phyloP scores from a whole-genome alignment of 2,888 invertebrate species.

The Drosophila neutralis region DNA sequence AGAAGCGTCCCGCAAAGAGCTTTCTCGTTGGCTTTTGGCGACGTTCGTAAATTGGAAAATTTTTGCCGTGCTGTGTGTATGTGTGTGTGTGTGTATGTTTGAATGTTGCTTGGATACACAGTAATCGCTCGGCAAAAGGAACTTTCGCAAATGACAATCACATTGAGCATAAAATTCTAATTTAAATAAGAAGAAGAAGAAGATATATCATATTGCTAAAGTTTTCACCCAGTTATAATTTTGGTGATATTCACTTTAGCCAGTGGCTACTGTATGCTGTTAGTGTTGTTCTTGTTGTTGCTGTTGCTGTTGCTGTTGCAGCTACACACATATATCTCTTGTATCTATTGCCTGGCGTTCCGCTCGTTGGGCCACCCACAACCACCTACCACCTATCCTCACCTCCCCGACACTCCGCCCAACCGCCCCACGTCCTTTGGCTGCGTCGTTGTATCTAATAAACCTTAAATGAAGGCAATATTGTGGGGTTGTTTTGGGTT shows the following conservation, averaged over 20 bases:
- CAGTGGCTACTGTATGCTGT: not conserved
- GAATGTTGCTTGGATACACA: constrained; percentile 6
- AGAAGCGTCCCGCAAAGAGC: constrained; percentile 30
- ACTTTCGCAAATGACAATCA: not conserved
- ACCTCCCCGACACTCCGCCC: not conserved
- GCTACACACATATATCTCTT: constrained; percentile 59
- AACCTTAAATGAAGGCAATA: constrained; percentile 84
- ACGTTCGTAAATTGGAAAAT: constrained; percentile 83
- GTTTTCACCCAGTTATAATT: not conserved
- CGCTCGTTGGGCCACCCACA: constrained; percentile 56
- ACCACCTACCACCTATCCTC: not conserved
- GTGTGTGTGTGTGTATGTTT: constrained; percentile 20
- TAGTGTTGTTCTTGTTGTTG: constrained; percentile 1
- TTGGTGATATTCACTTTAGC: not conserved
- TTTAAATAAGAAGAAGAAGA: not conserved
- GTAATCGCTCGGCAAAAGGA: not conserved
- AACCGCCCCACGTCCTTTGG: constrained; percentile 5
- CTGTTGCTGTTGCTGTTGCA: constrained; percentile 46
- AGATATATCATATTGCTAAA: not conserved
- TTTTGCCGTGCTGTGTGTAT: constrained; percentile 54
- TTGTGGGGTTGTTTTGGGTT: constrained; percentile 83
- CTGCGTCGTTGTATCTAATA: constrained; percentile 78
- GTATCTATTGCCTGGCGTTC: constrained; percentile 66
- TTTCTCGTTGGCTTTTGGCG: constrained; percentile 67
- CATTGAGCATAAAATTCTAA: not conserved